phyloP scores from a whole-genome alignment of 2,797 vertebrate species.

The Enteromius paludinosus region DNA sequence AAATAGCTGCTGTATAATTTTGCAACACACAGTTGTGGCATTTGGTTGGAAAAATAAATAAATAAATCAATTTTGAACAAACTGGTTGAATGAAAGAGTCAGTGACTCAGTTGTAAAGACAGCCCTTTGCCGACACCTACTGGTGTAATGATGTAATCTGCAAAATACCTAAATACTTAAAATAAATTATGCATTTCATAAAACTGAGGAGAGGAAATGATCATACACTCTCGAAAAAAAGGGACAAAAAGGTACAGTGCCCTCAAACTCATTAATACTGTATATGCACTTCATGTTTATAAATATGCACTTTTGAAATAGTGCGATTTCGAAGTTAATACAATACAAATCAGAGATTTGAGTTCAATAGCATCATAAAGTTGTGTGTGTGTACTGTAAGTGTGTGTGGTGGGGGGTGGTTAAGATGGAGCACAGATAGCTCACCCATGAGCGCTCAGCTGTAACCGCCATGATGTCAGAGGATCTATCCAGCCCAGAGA shows the following conservation, averaged over 20 bases:
- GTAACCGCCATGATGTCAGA: conserved; percentile 50
- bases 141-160: neutral
- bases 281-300: neutral
- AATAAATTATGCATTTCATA: neutral
- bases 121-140: neutral
- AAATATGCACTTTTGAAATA: neutral
- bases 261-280: neutral
- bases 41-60: neutral
- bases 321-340: neutral
- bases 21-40: neutral
- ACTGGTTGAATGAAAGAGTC: neutral
- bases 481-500: conserved; percentile 46
- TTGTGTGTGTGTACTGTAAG: neutral
- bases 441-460: conserved; percentile 32
- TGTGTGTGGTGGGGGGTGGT: neutral
- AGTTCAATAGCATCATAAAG: neutral
- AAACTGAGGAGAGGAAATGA: neutral
- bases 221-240: neutral
- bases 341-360: neutral
- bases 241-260: neutral
- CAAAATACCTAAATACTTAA: neutral
- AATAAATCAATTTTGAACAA: neutral
- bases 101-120: neutral
- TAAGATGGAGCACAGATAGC: neutral
- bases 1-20: neutral